Evolutionary conservation across 2,888 invertebrate genomes (phyloP), one percentile per base, ranked within the genome.

Genomic region (Cephus runcator): DNA sequence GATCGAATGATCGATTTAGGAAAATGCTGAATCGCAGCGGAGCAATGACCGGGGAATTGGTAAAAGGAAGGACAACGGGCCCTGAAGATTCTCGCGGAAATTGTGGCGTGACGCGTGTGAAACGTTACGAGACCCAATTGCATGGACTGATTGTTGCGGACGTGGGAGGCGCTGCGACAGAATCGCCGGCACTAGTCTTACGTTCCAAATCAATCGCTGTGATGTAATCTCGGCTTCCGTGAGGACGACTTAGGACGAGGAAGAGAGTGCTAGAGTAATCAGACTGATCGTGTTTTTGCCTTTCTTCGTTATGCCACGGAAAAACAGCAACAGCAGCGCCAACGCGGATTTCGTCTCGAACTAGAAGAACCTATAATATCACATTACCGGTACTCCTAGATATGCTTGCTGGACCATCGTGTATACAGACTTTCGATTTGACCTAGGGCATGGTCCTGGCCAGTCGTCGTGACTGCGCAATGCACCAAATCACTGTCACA

Each of bases 101-200:
- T 77, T 78, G 78, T 78, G 40, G 79, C 78, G 77, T 81, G 81
- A 79, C 82, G 81, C 81, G 56, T 81, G 83, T 80, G 79, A 82
- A 79, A 83, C 79, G 75, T 81, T 77, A 71, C 71, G 56, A 79
- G 81, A 80, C 71, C 77, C 80, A 84, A 84, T 83, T 84, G 83
- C 81, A 81, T 75, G 82, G 80, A 85, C 84, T 85, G 84, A 83
- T 84, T 83, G 80, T 76, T 79, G 81, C 81, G 85, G 82, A 83
- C 83, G 85, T 75, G 69, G 75, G 73, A 56, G 69, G 77, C 76
- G 73, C 40, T 56, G 68, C 31, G 75, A 69, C 78, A 31, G 69
- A 35, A 69, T 69, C 73, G 71, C 56, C 56, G 9, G 9, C 9
- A 23, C 56, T 23, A 9, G 15, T 9, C 2, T 9, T 56, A 56